Percentiles rank a stretch among this genome's conserved stretches.
These are phyloP conservation scores for Anthonomus grandis DNA, from an alignment of 1,140 invertebrate species.

Conservation along the genomic window DNA sequence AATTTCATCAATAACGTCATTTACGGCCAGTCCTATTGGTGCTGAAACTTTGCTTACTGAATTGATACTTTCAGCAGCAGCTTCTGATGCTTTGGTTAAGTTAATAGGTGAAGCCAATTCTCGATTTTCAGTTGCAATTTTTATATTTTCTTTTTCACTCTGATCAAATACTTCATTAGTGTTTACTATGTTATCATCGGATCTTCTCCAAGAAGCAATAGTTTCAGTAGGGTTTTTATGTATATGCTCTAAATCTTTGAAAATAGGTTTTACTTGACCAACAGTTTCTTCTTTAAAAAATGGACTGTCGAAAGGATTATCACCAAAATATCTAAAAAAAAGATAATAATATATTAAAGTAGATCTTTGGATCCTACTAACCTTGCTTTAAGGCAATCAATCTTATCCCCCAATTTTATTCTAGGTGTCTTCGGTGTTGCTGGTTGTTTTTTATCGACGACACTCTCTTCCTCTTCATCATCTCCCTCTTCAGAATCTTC, in stretches of 20 bases:
- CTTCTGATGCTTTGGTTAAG: too few species aligned
- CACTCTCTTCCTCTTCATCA: slow-evolving; percentile 28
- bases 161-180: too few species aligned
- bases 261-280: slow-evolving; percentile 32
- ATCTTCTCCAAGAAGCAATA: too few species aligned
- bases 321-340: slow-evolving; percentile 61
- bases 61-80: slow-evolving; percentile 7
- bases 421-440: slow-evolving; percentile 38
- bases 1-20: not conserved
- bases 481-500: slow-evolving; percentile 33
- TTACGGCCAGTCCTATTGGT: not conserved
- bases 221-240: too few species aligned
- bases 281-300: slow-evolving; percentile 61
- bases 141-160: too few species aligned
- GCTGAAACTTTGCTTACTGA: not conserved
- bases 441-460: slow-evolving; percentile 4
- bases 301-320: slow-evolving; percentile 70
- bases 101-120: too few species aligned
- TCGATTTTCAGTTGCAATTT: too few species aligned
- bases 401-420: slow-evolving; percentile 61
- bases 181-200: too few species aligned
- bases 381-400: slow-evolving; percentile 68
- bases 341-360: not conserved
- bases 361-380: not conserved
- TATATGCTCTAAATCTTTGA: slow-evolving; percentile 20